phyloP scores from a whole-genome alignment of 2,113 vertebrate genomes.

The Malurus melanocephalus region DNA sequence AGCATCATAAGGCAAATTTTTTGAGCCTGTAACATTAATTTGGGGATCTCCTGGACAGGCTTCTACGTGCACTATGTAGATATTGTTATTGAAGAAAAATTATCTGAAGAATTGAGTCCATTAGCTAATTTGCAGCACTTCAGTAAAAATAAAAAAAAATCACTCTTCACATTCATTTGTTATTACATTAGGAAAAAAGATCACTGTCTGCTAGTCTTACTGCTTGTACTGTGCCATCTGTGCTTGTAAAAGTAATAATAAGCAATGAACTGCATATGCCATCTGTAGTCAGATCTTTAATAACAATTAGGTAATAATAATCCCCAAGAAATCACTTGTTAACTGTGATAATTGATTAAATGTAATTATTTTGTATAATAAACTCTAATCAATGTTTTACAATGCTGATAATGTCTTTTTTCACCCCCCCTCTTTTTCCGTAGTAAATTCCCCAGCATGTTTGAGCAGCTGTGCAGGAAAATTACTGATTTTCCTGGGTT shows the following conservation, averaged over 20 bases:
- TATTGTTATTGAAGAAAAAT: not conserved
- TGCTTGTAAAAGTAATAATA: constrained; percentile 71
- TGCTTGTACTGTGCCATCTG: constrained; percentile 69
- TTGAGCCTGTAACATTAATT: constrained; percentile 1
- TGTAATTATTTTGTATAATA: constrained; percentile 65
- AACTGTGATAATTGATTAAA: constrained; percentile 67
- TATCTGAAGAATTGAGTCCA: not conserved
- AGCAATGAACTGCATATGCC: constrained; percentile 65
- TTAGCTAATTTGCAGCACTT: constrained; percentile 16
- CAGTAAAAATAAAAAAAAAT: constrained; percentile 24
- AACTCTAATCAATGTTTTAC: constrained; percentile 69
- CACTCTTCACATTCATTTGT: constrained; percentile 30
- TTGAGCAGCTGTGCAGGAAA: constrained; percentile 43
- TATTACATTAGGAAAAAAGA: constrained; percentile 55
- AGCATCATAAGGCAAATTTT: constrained; percentile 6
- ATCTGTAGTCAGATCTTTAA: constrained; percentile 67
- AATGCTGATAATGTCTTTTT: constrained; percentile 19
- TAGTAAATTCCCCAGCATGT: not conserved
- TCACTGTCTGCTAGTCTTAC: constrained; percentile 57
- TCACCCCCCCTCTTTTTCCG: not conserved
- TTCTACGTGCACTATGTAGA: not conserved
- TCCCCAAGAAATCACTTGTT: constrained; percentile 65
- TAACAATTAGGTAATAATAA: constrained; percentile 69
- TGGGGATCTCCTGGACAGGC: not conserved
- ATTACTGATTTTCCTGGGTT: constrained; percentile 38